phyloP scores from a whole-genome alignment of 2,797 vertebrate genomes.

The Aldrovandia affinis region DNA sequence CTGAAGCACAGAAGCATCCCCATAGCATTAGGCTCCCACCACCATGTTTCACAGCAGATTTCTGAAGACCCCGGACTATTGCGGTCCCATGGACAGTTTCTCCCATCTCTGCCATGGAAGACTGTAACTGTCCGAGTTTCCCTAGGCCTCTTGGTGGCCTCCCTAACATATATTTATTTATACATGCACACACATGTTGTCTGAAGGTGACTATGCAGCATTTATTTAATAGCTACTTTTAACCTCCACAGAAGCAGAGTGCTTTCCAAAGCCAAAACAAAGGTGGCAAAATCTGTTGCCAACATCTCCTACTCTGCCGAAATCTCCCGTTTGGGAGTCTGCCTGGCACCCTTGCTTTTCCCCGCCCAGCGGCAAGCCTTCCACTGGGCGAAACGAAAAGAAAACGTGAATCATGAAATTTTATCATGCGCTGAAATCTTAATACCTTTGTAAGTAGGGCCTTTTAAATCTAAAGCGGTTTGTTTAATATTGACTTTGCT shows the following conservation, averaged over 20 bases:
- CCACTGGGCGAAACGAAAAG: constrained; percentile 56
- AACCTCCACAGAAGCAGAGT: neutral
- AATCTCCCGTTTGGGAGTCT: constrained; percentile 33
- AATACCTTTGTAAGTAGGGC: constrained; percentile 70
- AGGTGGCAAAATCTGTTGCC: neutral
- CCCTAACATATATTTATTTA: too few species aligned
- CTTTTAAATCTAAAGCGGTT: constrained; percentile 67
- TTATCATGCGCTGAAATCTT: constrained; percentile 68
- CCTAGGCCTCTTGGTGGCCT: too few species aligned
- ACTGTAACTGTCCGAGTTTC: too few species aligned
- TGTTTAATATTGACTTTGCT: constrained; percentile 62
- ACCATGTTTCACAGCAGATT: too few species aligned
- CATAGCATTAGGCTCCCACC: too few species aligned
- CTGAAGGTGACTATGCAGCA: constrained; percentile 44
- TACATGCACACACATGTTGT: constrained; percentile 21
- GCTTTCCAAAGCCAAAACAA: neutral
- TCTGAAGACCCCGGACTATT: too few species aligned
- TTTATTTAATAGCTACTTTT: constrained; percentile 38
- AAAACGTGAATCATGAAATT: constrained; percentile 53
- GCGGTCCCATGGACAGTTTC: too few species aligned
- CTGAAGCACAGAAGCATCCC: too few species aligned
- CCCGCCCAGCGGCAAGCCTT: constrained; percentile 16
- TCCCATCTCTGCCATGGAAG: too few species aligned
- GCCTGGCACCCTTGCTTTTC: neutral
- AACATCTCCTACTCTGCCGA: constrained; percentile 23